Evolutionary conservation across 2,797 vertebrate genomes (phyloP), one percentile per base, ranked within the genome.

Genomic region (Manis pentadactyla): DNA sequence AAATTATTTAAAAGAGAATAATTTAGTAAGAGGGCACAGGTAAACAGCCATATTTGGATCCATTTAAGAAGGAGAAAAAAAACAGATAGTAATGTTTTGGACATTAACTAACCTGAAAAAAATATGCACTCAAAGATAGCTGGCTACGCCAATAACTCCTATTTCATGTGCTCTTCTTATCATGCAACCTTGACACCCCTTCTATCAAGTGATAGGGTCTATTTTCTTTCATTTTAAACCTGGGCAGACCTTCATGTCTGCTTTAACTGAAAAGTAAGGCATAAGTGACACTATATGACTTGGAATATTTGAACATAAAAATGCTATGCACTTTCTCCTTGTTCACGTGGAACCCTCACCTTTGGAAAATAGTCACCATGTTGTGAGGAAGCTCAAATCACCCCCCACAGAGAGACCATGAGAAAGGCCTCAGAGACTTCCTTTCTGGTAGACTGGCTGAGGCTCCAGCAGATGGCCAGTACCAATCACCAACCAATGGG

Each of bases 81-180:
- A 82, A 23, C 81, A 90, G 9, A 3, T 73, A 84, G 7, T 18
- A 42, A 53, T 66, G 27, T 51, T 88, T 94, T 78, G 15, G 25
- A 82, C 78, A 39, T 31, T 71, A 31, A 94, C 3, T 94, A 42
- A 85, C 71, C 87, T 87, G 64, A 91, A 75, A 61, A 83, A 83
- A 95, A 88, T 37, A 49, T 86, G 15, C 84, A 49, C 42, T 86
- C n/a, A 55, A 68, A 90, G 27, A 63, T n/a, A 18, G 42, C 17
- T 87, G n/a, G 61, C 17, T 84, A 11, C 7, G 42, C 34, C 12
- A 23, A 31, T 53, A 74, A 49, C 69, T 91, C 83, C 51, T 51
- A 63, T 25, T 18, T 4, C 21, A n/a, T 13, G 34, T 57, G 8
- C 3, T 86, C 57, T 55, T 88, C 42, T 86, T 57, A 53, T 1